Evolutionary conservation across 2,113 vertebrate genomes (phyloP).

Genomic region (Terrapene triunguis): DNA sequence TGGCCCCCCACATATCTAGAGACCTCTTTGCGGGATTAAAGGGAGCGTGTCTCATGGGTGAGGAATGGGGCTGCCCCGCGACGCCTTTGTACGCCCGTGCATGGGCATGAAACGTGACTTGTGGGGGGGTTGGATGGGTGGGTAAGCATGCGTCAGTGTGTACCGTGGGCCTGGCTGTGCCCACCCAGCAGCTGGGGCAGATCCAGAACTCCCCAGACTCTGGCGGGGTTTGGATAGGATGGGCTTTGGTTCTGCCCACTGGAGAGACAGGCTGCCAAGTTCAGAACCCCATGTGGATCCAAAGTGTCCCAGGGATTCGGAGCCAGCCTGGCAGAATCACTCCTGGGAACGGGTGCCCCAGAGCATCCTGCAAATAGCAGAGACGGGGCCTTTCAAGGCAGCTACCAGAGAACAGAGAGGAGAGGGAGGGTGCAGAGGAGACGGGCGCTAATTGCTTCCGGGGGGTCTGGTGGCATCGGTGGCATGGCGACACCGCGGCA

Average conservation of each 20-base stretch:
- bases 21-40: no score
- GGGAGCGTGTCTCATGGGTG: not conserved
- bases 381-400: fast-evolving
- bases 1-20: not conserved
- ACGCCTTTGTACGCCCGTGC: not conserved
- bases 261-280: not conserved
- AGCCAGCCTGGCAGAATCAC: not conserved
- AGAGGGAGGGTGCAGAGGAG: fast-evolving
- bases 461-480: not conserved
- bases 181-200: not conserved
- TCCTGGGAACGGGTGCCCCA: not conserved
- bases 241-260: not conserved
- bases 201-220: not conserved
- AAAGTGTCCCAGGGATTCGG: not conserved
- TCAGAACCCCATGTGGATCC: not conserved
- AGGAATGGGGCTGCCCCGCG: not conserved
- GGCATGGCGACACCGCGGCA: fast-evolving
- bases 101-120: not conserved
- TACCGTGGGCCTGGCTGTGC: not conserved
- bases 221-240: no score
- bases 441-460: not conserved
- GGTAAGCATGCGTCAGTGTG: not conserved
- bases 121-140: not conserved
- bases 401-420: not conserved
- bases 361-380: not conserved